phyloP scores from a whole-genome alignment of 2,113 vertebrate species.

The Gasterosteus aculeatus region DNA sequence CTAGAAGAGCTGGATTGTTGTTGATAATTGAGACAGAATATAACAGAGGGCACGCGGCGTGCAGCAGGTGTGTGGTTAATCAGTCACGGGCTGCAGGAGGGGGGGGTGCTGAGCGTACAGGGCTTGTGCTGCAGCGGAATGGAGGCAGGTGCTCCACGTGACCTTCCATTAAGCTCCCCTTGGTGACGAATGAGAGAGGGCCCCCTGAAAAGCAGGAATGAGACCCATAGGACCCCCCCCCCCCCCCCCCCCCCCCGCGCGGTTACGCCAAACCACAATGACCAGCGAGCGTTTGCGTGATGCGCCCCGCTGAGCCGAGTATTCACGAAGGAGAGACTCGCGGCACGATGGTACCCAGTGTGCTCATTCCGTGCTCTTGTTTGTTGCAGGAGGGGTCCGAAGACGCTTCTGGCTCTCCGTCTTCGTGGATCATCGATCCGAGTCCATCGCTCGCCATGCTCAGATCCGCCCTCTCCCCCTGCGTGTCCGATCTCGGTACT shows the following conservation, averaged over 20 bases:
- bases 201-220: slow-evolving; percentile 72
- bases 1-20: slow-evolving; percentile 70
- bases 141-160: slow-evolving; percentile 76
- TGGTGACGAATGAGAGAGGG: slow-evolving; percentile 70
- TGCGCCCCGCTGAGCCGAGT: slow-evolving; percentile 23
- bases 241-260: too few relatives aligned
- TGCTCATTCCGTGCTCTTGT: background rate
- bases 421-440: slow-evolving; percentile 68
- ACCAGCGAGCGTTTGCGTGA: slow-evolving; percentile 73
- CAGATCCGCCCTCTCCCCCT: slow-evolving; percentile 29
- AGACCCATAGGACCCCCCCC: slow-evolving; percentile 57
- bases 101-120: background rate
- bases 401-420: slow-evolving; percentile 64
- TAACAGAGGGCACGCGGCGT: slow-evolving; percentile 73
- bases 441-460: slow-evolving; percentile 53
- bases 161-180: slow-evolving; percentile 77
- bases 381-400: slow-evolving; percentile 51
- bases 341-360: background rate
- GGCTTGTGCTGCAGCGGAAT: slow-evolving; percentile 67
- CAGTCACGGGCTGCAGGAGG: slow-evolving; percentile 61
- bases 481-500: slow-evolving; percentile 47
- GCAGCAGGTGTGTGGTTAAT: slow-evolving; percentile 82
- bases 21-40: slow-evolving; percentile 75
- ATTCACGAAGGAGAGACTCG: slow-evolving; percentile 15
- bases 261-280: too few relatives aligned